Conservation (phyloP, 2,888 invertebrate genomes). For the Eupithecia vulgata region DNA sequence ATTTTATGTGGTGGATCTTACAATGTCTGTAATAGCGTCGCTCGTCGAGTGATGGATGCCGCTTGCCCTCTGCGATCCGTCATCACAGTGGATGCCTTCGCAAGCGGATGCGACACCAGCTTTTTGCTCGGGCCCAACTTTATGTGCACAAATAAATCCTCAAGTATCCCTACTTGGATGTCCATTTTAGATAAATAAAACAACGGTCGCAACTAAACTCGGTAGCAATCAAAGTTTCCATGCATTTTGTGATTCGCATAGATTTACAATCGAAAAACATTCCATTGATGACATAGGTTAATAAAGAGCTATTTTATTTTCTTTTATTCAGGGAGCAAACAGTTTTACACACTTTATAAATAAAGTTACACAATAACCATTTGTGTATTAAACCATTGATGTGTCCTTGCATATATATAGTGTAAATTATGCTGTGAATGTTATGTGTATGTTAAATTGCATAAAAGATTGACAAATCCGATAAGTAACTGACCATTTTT, state of each 20-base stretch:
- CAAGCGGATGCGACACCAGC: conserved; percentile 51
- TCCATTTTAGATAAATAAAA: conserved; percentile 23
- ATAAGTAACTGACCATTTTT: conserved; percentile 20
- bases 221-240: conserved; percentile 16
- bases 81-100: conserved; percentile 53
- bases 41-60: conserved; percentile 56
- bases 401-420: too few species aligned
- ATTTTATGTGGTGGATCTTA: conserved; percentile 18
- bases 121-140: conserved; percentile 54
- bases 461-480: conserved; percentile 12
- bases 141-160: conserved; percentile 52
- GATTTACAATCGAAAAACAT: conserved; percentile 16
- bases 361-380: too few species aligned
- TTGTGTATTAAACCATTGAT: too few species aligned
- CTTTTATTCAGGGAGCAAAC: too few species aligned
- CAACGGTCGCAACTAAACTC: conserved; percentile 14
- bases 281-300: conserved; percentile 9
- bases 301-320: conserved; percentile 6
- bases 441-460: too few species aligned
- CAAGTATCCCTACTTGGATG: conserved; percentile 22
- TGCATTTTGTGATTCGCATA: background rate
- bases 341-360: too few species aligned
- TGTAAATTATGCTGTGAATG: background rate
- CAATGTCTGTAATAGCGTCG: conserved; percentile 16
- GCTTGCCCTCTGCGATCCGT: conserved; percentile 51